Conservation (phyloP, 2,113 vertebrate species). For the Anser cygnoides region DNA sequence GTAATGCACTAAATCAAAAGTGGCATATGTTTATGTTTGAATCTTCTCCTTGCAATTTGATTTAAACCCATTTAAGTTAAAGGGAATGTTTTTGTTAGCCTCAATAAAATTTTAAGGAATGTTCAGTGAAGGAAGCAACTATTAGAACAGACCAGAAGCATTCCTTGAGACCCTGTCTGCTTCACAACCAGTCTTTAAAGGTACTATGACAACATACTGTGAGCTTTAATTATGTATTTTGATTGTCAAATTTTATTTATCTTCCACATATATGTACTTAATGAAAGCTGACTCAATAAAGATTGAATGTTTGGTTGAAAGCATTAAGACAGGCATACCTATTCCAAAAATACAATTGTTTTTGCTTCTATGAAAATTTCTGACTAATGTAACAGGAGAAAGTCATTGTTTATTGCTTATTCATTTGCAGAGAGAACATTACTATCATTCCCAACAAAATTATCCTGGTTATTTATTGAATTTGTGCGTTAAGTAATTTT, state of each 20-base stretch:
- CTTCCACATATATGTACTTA: not conserved
- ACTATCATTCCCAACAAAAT: not conserved
- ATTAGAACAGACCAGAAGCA: not conserved
- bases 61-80: not conserved
- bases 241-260: not conserved
- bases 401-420: not conserved
- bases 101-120: not conserved
- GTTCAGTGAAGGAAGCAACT: not conserved
- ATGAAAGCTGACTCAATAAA: not conserved
- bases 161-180: not conserved
- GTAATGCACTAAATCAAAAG: not conserved
- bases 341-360: not conserved
- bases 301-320: not conserved
- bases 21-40: not conserved
- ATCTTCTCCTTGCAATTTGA: not conserved
- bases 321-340: fast-evolving
- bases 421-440: not conserved
- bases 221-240: not conserved
- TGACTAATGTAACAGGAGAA: not conserved
- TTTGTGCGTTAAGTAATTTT: not conserved
- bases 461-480: not conserved
- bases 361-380: not conserved
- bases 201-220: not conserved
- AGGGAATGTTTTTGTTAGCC: not conserved
- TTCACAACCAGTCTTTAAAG: not conserved